These are phyloP conservation scores for Myotis vivesi DNA, from an alignment of 2,797 vertebrate genomes.

Conservation along the genomic window DNA sequence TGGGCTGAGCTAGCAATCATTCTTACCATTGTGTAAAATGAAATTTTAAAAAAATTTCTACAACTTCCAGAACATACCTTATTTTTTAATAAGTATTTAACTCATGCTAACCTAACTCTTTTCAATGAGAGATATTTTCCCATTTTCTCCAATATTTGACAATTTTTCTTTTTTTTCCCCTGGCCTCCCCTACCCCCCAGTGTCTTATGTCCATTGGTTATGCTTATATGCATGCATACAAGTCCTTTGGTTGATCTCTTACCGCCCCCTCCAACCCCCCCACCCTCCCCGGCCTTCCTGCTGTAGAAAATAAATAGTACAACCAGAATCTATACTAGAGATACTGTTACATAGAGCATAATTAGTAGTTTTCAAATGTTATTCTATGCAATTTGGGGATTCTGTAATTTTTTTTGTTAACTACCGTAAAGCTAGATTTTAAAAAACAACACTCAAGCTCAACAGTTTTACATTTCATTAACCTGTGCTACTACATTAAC, in stretches of 20 bases:
- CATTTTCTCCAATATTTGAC: neutral
- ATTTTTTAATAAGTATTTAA: conserved; percentile 1
- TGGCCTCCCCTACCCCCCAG: no score
- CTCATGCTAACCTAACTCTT: neutral
- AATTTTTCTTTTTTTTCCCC: no score
- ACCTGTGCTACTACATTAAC: neutral
- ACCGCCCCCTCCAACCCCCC: no score
- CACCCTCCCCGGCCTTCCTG: no score
- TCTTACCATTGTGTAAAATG: neutral
- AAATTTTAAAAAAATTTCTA: neutral
- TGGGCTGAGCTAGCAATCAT: neutral
- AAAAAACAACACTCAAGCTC: neutral
- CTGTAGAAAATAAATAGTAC: neutral
- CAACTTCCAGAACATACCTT: neutral
- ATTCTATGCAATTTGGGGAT: neutral
- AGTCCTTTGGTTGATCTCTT: no score
- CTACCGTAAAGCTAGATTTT: neutral
- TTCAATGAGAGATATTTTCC: conserved; percentile 11
- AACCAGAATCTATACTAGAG: neutral
- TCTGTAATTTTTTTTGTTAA: conserved; percentile 20
- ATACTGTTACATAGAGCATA: neutral
- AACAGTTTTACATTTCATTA: conserved; percentile 17
- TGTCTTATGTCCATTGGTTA: no score
- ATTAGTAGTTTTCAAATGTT: neutral
- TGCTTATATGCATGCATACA: no score